Percentiles rank a stretch among this genome's conserved stretches.
phyloP scores from a whole-genome alignment of 2,797 vertebrate genomes.

The Neostethus bicornis region DNA sequence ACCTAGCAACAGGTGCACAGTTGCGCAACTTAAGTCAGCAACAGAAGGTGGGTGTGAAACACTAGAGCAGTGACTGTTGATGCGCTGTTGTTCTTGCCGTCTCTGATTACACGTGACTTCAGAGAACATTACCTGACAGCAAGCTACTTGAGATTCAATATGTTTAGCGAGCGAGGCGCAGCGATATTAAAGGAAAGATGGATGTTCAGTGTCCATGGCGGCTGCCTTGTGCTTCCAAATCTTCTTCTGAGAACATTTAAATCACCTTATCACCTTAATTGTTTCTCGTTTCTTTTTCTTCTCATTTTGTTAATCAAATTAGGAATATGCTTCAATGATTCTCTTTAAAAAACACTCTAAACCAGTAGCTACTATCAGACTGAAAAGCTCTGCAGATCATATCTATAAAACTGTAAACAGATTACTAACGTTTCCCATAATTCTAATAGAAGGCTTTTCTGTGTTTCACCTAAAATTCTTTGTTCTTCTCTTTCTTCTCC shows the following conservation, averaged over 20 bases:
- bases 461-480: constrained; percentile 10
- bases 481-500: constrained; percentile 1
- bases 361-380: constrained; percentile 24
- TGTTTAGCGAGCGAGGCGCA: constrained; percentile 13
- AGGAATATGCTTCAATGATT: constrained; percentile 5
- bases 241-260: constrained; percentile 5
- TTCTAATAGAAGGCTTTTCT: constrained; percentile 14
- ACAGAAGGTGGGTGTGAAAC: constrained; percentile 72
- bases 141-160: constrained; percentile 24
- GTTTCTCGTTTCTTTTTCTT: background rate
- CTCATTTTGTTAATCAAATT: background rate
- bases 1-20: constrained; percentile 73
- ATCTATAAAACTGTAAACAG: constrained; percentile 37
- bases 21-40: constrained; percentile 43
- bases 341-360: constrained; percentile 21
- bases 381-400: constrained; percentile 14
- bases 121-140: constrained; percentile 43
- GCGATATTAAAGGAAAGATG: constrained; percentile 5
- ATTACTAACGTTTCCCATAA: constrained; percentile 40
- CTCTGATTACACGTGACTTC: constrained; percentile 59
- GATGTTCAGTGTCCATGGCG: background rate
- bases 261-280: background rate
- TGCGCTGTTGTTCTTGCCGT: constrained; percentile 48
- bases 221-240: background rate
- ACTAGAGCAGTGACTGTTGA: constrained; percentile 54